A percentile compares a stretch with the other conserved stretches of the same genome.
Conservation (phyloP, 1,140 invertebrate species). For the Stegodyphus mimosarum region DNA sequence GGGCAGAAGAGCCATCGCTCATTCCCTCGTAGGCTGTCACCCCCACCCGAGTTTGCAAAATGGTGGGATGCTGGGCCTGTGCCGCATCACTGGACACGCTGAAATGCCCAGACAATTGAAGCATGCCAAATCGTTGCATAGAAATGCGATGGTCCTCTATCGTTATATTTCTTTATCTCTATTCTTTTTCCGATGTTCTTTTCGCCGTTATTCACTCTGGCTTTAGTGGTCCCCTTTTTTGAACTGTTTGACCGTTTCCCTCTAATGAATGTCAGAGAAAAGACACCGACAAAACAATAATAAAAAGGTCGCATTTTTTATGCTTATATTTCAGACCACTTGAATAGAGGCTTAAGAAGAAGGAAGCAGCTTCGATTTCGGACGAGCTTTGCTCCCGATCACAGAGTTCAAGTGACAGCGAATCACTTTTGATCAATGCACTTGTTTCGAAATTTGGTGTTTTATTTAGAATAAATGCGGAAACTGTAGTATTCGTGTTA, state of each 20-base stretch:
- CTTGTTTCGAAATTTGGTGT: slow-evolving; percentile 21
- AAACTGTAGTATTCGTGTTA: no score
- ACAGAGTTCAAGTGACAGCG: slow-evolving; percentile 35
- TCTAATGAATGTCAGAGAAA: slow-evolving; percentile 46
- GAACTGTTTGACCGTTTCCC: slow-evolving; percentile 50
- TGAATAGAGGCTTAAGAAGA: background rate
- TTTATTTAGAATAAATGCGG: background rate
- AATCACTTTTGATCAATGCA: slow-evolving; percentile 38
- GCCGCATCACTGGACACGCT: slow-evolving; percentile 49
- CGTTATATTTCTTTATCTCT: slow-evolving; percentile 20
- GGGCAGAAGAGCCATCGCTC: slow-evolving; percentile 46
- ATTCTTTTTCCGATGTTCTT: slow-evolving; percentile 21
- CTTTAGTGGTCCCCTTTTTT: slow-evolving; percentile 41
- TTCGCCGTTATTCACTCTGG: slow-evolving; percentile 42
- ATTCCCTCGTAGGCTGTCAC: slow-evolving; percentile 50
- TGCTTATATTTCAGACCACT: slow-evolving; percentile 28
- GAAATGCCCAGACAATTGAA: slow-evolving; percentile 59
- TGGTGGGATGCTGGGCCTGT: slow-evolving; percentile 39
- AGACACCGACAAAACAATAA: slow-evolving; percentile 6
- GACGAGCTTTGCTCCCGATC: slow-evolving; percentile 1
- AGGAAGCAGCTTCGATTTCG: no score
- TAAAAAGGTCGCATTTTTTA: slow-evolving; percentile 45
- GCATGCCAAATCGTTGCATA: slow-evolving; percentile 61
- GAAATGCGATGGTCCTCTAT: slow-evolving; percentile 52
- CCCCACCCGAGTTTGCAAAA: slow-evolving; percentile 30